Conservation (phyloP, 2,797 vertebrate genomes). For the Australoheros facetus region DNA sequence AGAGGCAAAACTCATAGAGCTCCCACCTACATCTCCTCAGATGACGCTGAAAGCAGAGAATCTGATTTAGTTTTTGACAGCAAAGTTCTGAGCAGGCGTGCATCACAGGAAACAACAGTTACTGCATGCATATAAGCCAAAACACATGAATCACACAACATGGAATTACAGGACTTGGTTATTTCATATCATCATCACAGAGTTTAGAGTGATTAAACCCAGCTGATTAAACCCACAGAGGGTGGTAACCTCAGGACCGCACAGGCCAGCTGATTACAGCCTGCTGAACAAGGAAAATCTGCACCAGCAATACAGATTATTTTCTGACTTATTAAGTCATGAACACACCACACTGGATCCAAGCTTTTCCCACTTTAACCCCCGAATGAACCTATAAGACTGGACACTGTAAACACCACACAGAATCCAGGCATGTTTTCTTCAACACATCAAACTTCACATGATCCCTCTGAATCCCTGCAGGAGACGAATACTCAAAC, state of each 20-base stretch:
- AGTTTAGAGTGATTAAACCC: neutral
- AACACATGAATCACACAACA: neutral
- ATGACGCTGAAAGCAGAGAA: slow-evolving; percentile 87
- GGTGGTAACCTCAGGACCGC: neutral
- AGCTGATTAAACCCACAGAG: neutral
- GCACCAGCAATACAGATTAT: neutral
- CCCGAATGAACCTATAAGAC: neutral
- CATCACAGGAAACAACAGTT: fast-evolving
- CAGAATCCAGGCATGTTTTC: slow-evolving; percentile 82
- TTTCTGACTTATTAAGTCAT: neutral
- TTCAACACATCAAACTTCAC: slow-evolving; percentile 67
- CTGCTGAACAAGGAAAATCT: neutral
- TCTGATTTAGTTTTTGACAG: slow-evolving; percentile 87
- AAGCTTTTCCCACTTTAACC: neutral
- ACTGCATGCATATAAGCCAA: neutral
- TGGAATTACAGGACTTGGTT: neutral
- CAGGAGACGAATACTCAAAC: neutral
- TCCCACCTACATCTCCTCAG: slow-evolving; percentile 69
- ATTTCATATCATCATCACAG: neutral
- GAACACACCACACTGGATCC: neutral
- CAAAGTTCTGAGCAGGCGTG: slow-evolving; percentile 90
- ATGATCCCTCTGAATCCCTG: slow-evolving; percentile 85
- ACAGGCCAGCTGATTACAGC: fast-evolving
- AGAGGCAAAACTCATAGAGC: neutral
- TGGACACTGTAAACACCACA: slow-evolving; percentile 79